phyloP scores from a whole-genome alignment of 2,888 invertebrate species.

The Petrolisthes manimaculis region DNA sequence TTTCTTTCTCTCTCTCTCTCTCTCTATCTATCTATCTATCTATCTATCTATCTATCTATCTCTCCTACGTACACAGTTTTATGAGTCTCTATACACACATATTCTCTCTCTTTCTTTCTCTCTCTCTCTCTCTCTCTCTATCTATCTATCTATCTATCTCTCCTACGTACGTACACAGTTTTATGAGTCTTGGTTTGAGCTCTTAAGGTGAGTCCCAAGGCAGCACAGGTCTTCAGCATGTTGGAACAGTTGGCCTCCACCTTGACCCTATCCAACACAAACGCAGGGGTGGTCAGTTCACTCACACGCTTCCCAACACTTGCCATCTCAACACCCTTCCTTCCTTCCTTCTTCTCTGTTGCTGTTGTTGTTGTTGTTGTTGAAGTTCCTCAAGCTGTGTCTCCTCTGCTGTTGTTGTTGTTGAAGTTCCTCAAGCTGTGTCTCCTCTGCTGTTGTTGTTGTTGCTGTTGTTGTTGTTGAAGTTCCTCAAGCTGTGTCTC shows the following conservation, averaged over 20 bases:
- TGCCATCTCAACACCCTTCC: not conserved
- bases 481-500: too few relatives aligned
- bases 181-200: slow-evolving; percentile 71
- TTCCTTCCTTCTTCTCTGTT: too few relatives aligned
- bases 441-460: too few relatives aligned
- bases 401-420: too few relatives aligned
- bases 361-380: too few relatives aligned
- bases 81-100: not conserved
- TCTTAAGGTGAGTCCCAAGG: slow-evolving; percentile 68
- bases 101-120: not conserved
- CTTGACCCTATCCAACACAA: slow-evolving; percentile 67
- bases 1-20: not conserved
- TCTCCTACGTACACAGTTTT: too few relatives aligned
- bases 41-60: not conserved
- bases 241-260: slow-evolving; percentile 68
- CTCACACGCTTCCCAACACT: slow-evolving; percentile 14
- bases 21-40: too few relatives aligned
- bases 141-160: too few relatives aligned
- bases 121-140: slow-evolving; percentile 1
- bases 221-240: slow-evolving; percentile 68
- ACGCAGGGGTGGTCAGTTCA: slow-evolving; percentile 64
- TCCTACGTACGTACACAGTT: slow-evolving; percentile 67
- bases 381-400: too few relatives aligned
- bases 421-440: too few relatives aligned
- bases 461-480: too few relatives aligned